Evolutionary conservation across 2,797 vertebrate genomes (phyloP), one percentile per base, ranked within the genome.

Genomic region (Micromesistius poutassou): DNA sequence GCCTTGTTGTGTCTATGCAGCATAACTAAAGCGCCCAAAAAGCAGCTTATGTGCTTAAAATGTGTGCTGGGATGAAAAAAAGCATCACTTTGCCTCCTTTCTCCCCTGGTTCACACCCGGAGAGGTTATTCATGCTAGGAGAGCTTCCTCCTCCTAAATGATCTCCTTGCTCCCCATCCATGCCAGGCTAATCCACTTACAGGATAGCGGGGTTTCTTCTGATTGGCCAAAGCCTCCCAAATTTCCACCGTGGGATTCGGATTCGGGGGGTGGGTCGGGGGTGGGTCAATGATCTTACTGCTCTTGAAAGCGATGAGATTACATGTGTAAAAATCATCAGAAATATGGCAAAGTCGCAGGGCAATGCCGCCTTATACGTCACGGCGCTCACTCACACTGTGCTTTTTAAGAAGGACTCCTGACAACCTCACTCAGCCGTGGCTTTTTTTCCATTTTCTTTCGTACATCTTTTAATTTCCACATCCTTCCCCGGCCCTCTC

Each of bases 11-110:
- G 89, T 91, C 87, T 84, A 74, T 83, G 82, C 87, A 83, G 90
- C 89, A 91, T 91, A 92, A 91, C 93, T 91, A 92, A 94, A 87
- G 93, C 91, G 85, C 85, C 88, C 83, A 90, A 93, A 90, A 93
- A 94, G 90, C 87, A 88, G 92, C 91, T 94, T 93, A 94, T 93
- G 91, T 91, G 90, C 90, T 93, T 93, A 93, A 90, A 92, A 90
- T 89, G 91, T 86, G 71, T 84, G 86, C 72, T 84, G 85, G 86
- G 88, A 84, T 82, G 87, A 19, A 33, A 85, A 84, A 84, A 89
- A 85, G 84, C 86, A 78, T 84, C 78, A 85, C 78, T 87, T 50
- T 10, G 76, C 83, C 82, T 85, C 88, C 86, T 76, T 83, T 93
- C 85, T 91, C 81, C 90, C 89, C 88, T 84, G 81, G 86, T 85